phyloP scores from a whole-genome alignment of 2,113 vertebrate species.

The Hipposideros armiger region DNA sequence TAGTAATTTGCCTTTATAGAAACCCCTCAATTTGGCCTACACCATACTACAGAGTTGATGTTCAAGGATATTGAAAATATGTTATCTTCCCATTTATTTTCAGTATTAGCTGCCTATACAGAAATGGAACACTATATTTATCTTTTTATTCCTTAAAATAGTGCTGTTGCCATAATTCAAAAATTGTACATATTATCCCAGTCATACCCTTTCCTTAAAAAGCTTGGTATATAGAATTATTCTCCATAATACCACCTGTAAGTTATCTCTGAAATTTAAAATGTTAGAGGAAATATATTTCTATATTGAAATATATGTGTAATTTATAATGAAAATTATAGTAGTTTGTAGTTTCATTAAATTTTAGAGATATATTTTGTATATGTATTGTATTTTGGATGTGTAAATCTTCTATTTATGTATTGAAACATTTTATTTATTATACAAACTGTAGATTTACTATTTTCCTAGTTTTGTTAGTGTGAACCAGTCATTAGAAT shows the following conservation, averaged over 20 bases:
- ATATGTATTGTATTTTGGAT: constrained; percentile 82
- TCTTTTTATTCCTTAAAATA: not conserved
- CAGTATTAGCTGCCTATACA: not conserved
- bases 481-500: constrained; percentile 82
- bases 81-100: not conserved
- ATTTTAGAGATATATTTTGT: constrained; percentile 79
- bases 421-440: constrained; percentile 85
- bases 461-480: constrained; percentile 83
- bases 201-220: constrained; percentile 4
- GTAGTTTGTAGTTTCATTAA: constrained; percentile 34
- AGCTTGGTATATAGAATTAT: not conserved
- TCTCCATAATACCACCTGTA: not conserved
- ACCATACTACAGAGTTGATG: not conserved
- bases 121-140: constrained; percentile 10
- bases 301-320: constrained; percentile 47
- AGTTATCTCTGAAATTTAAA: constrained; percentile 23
- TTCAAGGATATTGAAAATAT: not conserved
- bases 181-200: constrained; percentile 22
- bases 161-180: constrained; percentile 39
- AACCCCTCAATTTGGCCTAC: not conserved
- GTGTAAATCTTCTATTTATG: constrained; percentile 86
- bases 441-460: constrained; percentile 78
- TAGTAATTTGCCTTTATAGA: constrained; percentile 12
- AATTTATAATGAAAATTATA: constrained; percentile 66
- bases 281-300: constrained; percentile 44